phyloP scores from a whole-genome alignment of 2,113 vertebrate species.

The Prunella himalayana region DNA sequence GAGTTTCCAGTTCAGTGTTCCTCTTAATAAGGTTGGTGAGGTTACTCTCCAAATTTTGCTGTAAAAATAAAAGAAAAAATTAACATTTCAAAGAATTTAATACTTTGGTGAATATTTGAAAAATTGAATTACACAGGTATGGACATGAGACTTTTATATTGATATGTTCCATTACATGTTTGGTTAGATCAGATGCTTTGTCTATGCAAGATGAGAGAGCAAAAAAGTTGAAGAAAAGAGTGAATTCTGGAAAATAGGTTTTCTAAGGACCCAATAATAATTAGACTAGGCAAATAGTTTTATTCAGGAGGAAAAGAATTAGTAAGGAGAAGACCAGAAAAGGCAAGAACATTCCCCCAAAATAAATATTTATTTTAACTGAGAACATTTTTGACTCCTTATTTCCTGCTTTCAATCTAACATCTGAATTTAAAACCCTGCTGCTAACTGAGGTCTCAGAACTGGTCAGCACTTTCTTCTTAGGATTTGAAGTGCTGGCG shows the following conservation, averaged over 20 bases:
- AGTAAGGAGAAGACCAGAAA: not conserved
- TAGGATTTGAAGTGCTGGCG: not conserved
- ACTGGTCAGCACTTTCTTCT: not conserved
- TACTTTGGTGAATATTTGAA: not conserved
- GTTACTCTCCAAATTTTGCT: constrained; percentile 96
- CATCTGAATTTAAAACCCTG: not conserved
- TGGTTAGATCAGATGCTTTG: not conserved
- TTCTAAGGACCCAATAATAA: not conserved
- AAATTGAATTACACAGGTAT: not conserved
- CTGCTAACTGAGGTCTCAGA: not conserved
- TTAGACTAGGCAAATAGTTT: not conserved
- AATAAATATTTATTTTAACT: not conserved
- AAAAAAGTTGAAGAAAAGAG: not conserved
- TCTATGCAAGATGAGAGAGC: not conserved
- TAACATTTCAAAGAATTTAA: not conserved
- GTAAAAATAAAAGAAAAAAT: constrained; percentile 53
- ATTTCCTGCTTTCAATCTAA: not conserved
- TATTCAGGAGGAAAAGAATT: not conserved
- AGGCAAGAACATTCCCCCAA: not conserved
- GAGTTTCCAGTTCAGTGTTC: constrained; percentile 95
- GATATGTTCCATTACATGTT: not conserved
- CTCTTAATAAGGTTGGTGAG: constrained; percentile 97
- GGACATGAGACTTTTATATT: not conserved
- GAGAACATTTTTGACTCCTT: not conserved
- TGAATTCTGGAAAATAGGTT: not conserved